Conservation (phyloP, 2,888 invertebrate species). For the Habrosyne pyritoides region DNA sequence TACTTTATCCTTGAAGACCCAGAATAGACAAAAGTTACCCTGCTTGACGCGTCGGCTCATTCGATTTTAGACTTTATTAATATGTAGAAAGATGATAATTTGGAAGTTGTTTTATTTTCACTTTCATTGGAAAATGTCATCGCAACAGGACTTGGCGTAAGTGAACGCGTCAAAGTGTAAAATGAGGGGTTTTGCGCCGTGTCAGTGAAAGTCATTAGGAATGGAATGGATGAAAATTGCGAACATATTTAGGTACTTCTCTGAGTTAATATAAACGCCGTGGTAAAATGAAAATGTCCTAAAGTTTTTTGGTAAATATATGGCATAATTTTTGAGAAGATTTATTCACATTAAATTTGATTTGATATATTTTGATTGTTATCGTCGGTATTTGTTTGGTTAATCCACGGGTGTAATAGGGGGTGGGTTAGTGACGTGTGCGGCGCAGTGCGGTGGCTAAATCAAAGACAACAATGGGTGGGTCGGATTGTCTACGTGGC, state of each 20-base stretch:
- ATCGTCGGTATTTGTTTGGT: slow-evolving; percentile 5
- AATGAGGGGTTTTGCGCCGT: slow-evolving; percentile 82
- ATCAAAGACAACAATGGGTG: slow-evolving; percentile 75
- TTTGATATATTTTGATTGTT: background rate
- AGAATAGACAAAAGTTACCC: slow-evolving; percentile 78
- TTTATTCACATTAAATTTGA: background rate
- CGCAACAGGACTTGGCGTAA: slow-evolving; percentile 76
- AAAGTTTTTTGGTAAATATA: slow-evolving; percentile 46
- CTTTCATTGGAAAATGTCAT: slow-evolving; percentile 77
- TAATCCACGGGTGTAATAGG: slow-evolving; percentile 16
- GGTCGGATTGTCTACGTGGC: slow-evolving; percentile 66
- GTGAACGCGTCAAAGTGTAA: slow-evolving; percentile 84
- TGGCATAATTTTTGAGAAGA: slow-evolving; percentile 16
- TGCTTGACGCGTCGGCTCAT: slow-evolving; percentile 38
- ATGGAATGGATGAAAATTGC: slow-evolving; percentile 82
- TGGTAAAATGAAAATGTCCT: slow-evolving; percentile 71
- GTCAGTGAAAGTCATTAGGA: slow-evolving; percentile 83
- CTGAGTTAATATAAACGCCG: slow-evolving; percentile 74
- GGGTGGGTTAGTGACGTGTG: slow-evolving; percentile 25
- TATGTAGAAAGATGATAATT: slow-evolving; percentile 42
- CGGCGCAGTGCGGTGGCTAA: slow-evolving; percentile 52
- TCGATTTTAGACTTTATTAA: slow-evolving; percentile 61
- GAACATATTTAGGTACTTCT: slow-evolving; percentile 77
- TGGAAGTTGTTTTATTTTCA: slow-evolving; percentile 46
- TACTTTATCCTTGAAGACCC: slow-evolving; percentile 76